These are phyloP conservation scores for Acronicta alni DNA, from an alignment of 2,888 invertebrate species.

Conservation along the genomic window DNA sequence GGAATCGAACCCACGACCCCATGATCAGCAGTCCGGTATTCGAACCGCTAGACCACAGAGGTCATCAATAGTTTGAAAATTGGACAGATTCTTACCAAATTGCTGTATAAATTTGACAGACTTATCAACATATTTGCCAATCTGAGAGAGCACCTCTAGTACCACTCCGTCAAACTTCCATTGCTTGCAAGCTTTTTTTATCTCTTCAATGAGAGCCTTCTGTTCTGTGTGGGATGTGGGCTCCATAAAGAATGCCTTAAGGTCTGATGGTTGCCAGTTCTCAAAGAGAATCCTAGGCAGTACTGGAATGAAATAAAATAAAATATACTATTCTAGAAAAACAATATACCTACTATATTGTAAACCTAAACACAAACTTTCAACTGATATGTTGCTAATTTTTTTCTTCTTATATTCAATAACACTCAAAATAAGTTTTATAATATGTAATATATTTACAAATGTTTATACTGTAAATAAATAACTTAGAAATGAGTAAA, in stretches of 20 bases:
- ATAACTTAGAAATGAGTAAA: too few species aligned
- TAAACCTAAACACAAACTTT: too few species aligned
- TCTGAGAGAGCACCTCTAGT: conserved; percentile 95
- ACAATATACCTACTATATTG: background rate
- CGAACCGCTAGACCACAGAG: too few species aligned
- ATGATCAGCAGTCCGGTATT: too few species aligned
- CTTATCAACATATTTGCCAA: conserved; percentile 91
- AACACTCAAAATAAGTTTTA: background rate
- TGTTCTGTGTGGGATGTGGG: conserved; percentile 91
- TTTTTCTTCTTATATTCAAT: too few species aligned
- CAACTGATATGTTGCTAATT: too few species aligned
- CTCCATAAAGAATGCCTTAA: conserved; percentile 92
- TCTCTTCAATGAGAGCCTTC: conserved; percentile 91
- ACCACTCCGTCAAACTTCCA: conserved; percentile 97
- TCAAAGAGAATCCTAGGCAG: conserved; percentile 97
- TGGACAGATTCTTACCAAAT: conserved; percentile 84
- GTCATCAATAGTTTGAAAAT: too few species aligned
- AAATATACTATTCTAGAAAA: conserved; percentile 11
- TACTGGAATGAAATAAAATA: conserved; percentile 89
- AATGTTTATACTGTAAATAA: too few species aligned
- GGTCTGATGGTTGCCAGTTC: conserved; percentile 94
- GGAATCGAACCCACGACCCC: too few species aligned
- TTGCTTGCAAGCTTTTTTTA: conserved; percentile 92
- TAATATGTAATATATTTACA: too few species aligned
- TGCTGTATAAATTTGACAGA: conserved; percentile 91